A percentile compares a stretch with the other conserved stretches of the same genome.
phyloP scores from a whole-genome alignment of 2,797 vertebrate genomes.

The Columba guinea region DNA sequence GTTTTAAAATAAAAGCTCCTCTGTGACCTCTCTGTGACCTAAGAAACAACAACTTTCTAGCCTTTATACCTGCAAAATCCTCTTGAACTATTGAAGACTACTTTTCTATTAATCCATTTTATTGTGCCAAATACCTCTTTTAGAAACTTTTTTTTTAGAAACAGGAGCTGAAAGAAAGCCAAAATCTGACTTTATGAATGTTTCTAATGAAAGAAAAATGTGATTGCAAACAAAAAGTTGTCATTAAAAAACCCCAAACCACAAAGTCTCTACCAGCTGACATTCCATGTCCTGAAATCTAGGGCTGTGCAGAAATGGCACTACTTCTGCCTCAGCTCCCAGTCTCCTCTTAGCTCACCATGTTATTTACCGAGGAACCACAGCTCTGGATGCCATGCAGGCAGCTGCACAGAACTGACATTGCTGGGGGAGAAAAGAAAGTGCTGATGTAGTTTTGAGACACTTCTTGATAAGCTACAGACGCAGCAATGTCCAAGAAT shows the following conservation, averaged over 20 bases:
- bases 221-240: neutral
- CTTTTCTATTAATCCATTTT: neutral
- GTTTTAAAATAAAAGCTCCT: neutral
- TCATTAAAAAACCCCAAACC: neutral
- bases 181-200: neutral
- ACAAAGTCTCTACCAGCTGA: neutral
- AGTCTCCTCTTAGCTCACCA: neutral
- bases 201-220: neutral
- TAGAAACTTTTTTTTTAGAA: neutral
- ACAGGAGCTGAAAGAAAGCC: neutral
- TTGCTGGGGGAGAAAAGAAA: fast-evolving
- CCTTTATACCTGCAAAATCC: neutral
- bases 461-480: neutral
- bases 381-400: neutral
- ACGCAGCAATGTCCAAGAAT: neutral
- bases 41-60: neutral
- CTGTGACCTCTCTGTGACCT: neutral
- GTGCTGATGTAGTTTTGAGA: neutral
- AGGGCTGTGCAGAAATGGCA: neutral
- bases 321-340: neutral
- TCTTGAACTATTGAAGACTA: neutral
- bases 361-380: neutral
- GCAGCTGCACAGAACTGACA: neutral
- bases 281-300: neutral
- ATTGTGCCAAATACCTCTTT: neutral